Conservation (phyloP, 2,797 vertebrate genomes). For the Tokudaia muenninki region DNA sequence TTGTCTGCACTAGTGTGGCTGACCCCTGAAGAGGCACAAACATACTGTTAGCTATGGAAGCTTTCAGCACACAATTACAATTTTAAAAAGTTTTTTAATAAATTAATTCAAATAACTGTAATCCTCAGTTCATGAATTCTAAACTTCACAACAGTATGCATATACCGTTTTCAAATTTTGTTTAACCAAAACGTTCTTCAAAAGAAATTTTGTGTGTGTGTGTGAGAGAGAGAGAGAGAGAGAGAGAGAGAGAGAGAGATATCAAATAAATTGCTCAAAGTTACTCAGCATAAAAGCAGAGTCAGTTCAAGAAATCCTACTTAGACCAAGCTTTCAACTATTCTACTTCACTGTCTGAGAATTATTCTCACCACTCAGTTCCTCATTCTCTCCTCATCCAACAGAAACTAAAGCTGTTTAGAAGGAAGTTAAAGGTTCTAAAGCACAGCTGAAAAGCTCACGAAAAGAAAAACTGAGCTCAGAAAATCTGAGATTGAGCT, state of each 20-base stretch:
- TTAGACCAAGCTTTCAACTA: neutral
- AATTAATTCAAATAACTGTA: slow-evolving; percentile 26
- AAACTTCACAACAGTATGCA: slow-evolving; percentile 35
- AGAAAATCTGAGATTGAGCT: neutral
- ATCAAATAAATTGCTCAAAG: slow-evolving; percentile 2
- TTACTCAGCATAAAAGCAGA: neutral
- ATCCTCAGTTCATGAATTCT: slow-evolving; percentile 54
- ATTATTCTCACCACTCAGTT: neutral
- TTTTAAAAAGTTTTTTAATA: slow-evolving; percentile 43
- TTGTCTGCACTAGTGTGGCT: neutral
- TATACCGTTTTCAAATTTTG: slow-evolving; percentile 11
- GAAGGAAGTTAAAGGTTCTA: slow-evolving; percentile 51
- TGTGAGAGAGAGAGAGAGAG: neutral
- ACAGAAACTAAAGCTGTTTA: neutral
- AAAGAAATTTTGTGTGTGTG: slow-evolving; percentile 4
- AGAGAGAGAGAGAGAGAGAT: neutral
- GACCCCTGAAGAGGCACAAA: neutral
- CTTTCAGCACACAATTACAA: slow-evolving; percentile 28
- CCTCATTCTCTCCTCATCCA: neutral
- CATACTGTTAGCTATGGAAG: neutral
- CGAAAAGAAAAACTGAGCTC: neutral
- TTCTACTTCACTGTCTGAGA: neutral
- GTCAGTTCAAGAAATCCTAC: neutral
- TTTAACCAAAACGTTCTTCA: slow-evolving; percentile 40
- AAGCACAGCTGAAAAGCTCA: slow-evolving; percentile 24